Conservation (phyloP, 2,113 vertebrate genomes). For the Hiodon alosoides region DNA sequence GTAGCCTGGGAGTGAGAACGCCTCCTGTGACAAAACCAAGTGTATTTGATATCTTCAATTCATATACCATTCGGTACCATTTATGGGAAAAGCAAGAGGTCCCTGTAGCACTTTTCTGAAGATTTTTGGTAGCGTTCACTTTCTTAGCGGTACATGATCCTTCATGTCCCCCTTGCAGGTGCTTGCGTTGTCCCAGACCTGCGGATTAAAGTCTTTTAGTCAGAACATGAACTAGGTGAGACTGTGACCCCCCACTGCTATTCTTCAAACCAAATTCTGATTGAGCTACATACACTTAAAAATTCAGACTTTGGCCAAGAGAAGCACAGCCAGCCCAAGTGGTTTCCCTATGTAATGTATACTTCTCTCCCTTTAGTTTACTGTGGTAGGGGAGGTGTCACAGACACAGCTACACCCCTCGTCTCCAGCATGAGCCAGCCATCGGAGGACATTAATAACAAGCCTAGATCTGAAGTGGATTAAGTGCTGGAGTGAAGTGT, state of each 20-base stretch:
- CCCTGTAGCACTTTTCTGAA: background rate
- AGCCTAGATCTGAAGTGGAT: background rate
- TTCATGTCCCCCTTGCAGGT: background rate
- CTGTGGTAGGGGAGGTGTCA: background rate
- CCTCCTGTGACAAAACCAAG: conserved; percentile 21
- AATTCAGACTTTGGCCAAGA: background rate
- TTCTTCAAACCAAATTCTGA: too few relatives aligned
- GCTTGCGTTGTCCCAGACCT: conserved; percentile 14
- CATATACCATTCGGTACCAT: conserved; percentile 31
- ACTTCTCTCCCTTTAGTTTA: background rate
- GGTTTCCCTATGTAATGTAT: background rate
- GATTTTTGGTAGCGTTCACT: background rate
- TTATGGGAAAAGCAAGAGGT: conserved; percentile 9
- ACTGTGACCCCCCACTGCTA: background rate
- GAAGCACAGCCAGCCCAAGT: background rate
- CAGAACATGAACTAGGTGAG: background rate
- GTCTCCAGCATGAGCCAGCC: background rate
- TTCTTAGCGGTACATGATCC: background rate
- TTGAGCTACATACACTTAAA: background rate
- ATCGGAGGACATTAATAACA: background rate
- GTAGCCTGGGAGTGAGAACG: background rate
- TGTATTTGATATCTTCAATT: conserved; percentile 31
- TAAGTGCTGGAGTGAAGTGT: background rate
- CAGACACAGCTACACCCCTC: background rate
- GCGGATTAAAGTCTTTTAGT: conserved; percentile 16